Evolutionary conservation across 2,797 vertebrate genomes (phyloP).

Genomic region (Hippoglossus hippoglossus): DNA sequence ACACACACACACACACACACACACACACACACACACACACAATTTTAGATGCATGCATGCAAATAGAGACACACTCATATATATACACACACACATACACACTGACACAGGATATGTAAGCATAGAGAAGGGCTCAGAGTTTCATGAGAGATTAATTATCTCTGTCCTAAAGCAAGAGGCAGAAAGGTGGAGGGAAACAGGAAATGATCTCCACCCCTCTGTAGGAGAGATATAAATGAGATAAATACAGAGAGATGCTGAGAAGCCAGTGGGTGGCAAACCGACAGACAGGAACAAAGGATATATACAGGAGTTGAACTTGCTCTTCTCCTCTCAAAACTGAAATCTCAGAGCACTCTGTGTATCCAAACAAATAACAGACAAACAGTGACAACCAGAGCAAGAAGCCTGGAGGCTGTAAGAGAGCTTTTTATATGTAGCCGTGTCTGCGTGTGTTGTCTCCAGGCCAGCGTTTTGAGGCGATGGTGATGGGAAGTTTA

Average conservation of each 20-base stretch:
- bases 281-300: slow-evolving; percentile 29
- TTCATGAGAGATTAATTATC: slow-evolving; percentile 77
- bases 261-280: slow-evolving; percentile 41
- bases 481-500: slow-evolving; percentile 33
- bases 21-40: slow-evolving; percentile 9
- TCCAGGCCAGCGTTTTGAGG: slow-evolving; percentile 54
- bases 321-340: slow-evolving; percentile 6
- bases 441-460: slow-evolving; percentile 45
- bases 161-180: slow-evolving; percentile 70
- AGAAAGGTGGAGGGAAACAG: slow-evolving; percentile 41
- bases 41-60: slow-evolving; percentile 20
- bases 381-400: slow-evolving; percentile 44
- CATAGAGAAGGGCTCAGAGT: slow-evolving; percentile 62
- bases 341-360: slow-evolving; percentile 6
- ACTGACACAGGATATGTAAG: not conserved
- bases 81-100: slow-evolving; percentile 6
- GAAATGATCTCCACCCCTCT: slow-evolving; percentile 56
- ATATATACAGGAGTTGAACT: slow-evolving; percentile 31
- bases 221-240: slow-evolving; percentile 59
- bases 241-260: slow-evolving; percentile 53
- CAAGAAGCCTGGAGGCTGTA: slow-evolving; percentile 48
- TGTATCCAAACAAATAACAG: slow-evolving; percentile 41
- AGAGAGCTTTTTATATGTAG: slow-evolving; percentile 41
- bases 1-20: slow-evolving; percentile 31
- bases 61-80: slow-evolving; percentile 12